Evolutionary conservation across 2,888 invertebrate species (phyloP), one percentile per base, ranked within the genome.

Genomic region (Parelbella ahira): DNA sequence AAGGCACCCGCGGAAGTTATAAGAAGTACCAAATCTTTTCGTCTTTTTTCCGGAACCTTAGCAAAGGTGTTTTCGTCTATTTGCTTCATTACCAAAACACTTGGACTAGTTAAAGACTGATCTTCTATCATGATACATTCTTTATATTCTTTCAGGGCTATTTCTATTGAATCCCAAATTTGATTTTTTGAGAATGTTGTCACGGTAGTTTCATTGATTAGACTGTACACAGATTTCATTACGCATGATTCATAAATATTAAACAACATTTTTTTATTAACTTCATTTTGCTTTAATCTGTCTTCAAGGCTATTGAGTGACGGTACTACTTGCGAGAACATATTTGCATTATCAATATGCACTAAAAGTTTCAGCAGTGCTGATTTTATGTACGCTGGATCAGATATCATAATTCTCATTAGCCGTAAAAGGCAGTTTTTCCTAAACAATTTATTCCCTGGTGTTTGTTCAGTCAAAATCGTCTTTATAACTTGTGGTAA

Each of bases 401-500:
- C 61, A 0, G 70, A 58, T 36, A 74, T 70, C 2, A 80, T 60
- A 4, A 89, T 60, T 10, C 60, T 58, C 25, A 81, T 77, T 2
- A 88, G 60, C 58, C 77, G 75, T 4, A 67, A 47, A 1, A 83
- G 51, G 29, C 79, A 79, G 33, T 82, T 76, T 37, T 77, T 82
- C 29, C 68, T 68, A 21, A 86, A 82, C 19, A 71, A 42, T 53
- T 72, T 87, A 23, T 51, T 74, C 0, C 83, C 88, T 11, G 87
- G 68, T 2, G 86, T 81, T 53, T 89, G 88, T 2, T 89, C 83
- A 0, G 89, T 89, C 0, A 93, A 53, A 38, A 92, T 72, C 5
- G 90, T 91, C 50, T 90, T 91, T 1, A 94, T 61, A 9, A 91
- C 78, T 21, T 93, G 73, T 0, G 90, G 80, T 8, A 93, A 69